These are phyloP conservation scores for Rugalucina vietnamica DNA, from an alignment of 2,888 invertebrate genomes.

Conservation along the genomic window DNA sequence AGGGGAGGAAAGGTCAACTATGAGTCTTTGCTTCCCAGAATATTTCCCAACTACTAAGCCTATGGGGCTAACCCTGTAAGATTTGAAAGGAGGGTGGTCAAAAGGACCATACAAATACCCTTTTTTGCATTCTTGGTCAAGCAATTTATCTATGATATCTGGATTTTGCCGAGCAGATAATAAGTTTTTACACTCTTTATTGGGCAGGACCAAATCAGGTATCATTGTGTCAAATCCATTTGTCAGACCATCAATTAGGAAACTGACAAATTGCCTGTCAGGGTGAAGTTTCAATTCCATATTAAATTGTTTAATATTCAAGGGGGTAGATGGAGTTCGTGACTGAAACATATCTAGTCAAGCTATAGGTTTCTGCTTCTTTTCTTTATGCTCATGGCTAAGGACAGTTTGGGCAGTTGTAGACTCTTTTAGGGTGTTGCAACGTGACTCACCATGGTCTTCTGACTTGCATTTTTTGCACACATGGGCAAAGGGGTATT, in stretches of 20 bases:
- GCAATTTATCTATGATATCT: slow-evolving; percentile 18
- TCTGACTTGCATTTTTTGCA: too few species aligned
- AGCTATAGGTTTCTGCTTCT: too few species aligned
- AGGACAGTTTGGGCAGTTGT: too few species aligned
- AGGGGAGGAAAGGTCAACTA: slow-evolving; percentile 58
- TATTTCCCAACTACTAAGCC: slow-evolving; percentile 55
- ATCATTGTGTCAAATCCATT: not conserved
- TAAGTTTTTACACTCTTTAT: slow-evolving; percentile 25
- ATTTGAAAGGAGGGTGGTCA: slow-evolving; percentile 25
- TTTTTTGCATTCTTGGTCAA: slow-evolving; percentile 45
- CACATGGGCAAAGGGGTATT: too few species aligned
- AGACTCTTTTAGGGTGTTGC: too few species aligned
- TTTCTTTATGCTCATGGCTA: too few species aligned
- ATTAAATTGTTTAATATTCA: not conserved
- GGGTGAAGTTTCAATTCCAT: too few species aligned
- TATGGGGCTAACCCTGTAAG: slow-evolving; percentile 45
- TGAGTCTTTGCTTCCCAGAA: slow-evolving; percentile 50
- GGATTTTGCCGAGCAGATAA: slow-evolving; percentile 34
- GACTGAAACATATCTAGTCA: not conserved
- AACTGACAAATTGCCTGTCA: not conserved
- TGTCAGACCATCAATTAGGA: not conserved
- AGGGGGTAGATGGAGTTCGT: not conserved
- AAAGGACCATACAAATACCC: slow-evolving; percentile 53
- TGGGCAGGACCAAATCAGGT: not conserved
- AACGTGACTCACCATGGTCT: too few species aligned